Conservation (phyloP, 2,113 vertebrate genomes). For the Leptosomus discolor region DNA sequence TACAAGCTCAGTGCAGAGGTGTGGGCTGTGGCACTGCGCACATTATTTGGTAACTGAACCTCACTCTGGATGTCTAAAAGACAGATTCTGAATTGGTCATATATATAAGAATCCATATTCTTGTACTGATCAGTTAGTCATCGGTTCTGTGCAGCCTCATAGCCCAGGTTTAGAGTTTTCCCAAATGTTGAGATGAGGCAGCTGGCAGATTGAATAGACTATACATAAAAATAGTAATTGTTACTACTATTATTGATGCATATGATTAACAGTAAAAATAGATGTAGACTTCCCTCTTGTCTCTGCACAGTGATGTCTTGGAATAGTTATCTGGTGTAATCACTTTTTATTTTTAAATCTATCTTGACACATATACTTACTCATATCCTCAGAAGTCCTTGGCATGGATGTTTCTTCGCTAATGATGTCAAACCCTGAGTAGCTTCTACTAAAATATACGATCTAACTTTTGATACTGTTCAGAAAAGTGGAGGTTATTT, state of each 20-base stretch:
- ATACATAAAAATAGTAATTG: neutral
- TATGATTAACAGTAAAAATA: neutral
- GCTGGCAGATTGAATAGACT: neutral
- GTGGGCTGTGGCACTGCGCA: neutral
- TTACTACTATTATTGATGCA: neutral
- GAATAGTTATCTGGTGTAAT: neutral
- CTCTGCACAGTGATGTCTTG: neutral
- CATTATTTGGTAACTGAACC: neutral
- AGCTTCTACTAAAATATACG: neutral
- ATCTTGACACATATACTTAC: neutral
- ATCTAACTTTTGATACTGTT: neutral
- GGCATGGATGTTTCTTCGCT: neutral
- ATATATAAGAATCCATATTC: neutral
- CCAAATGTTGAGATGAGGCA: neutral
- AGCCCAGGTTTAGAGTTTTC: neutral
- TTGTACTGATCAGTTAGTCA: neutral
- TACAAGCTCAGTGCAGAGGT: neutral
- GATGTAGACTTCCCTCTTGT: neutral
- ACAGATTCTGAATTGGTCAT: neutral
- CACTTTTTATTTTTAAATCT: constrained; percentile 11
- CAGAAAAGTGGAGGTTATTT: neutral
- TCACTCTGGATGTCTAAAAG: neutral
- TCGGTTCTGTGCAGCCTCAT: neutral
- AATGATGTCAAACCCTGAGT: neutral
- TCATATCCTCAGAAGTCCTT: neutral